Base-by-base conservation (phyloP, 2,113 vertebrate species). In the Lichenostomus cassidix region DNA sequence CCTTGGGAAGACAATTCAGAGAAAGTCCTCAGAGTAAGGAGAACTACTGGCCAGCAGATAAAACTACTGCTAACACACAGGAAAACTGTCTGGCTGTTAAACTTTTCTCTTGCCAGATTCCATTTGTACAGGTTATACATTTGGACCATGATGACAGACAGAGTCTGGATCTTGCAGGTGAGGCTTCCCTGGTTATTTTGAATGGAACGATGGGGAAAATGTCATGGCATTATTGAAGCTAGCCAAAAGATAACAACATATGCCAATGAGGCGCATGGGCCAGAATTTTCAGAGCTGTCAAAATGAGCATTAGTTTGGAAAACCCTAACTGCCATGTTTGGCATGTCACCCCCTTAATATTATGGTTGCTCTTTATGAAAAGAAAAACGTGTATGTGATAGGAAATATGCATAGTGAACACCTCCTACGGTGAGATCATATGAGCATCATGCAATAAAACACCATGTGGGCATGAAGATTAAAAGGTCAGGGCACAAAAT, bases 1-100 rank as follows among this genome's bases (percentile, higher is more conserved):
- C 89, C 92, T 91, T 67, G 94, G 91, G 95, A 94, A 92, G 89
- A 71, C 31, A 95, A 62, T 76, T 91, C 92, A 65, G 58, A 70
- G 53, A 64, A 84, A 90, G 81, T 81, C 93, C 69, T 80, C 16
- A 42, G 37, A 84, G 6, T 56, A 75, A 80, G 70, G 27, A 80
- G n/a, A 69, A 77, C 63, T 85, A 68, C 31, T 52, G 50, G 63
- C 68, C 50, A 64, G 62, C 37, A 86, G 67, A 79, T 67, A 62
- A 69, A 80, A 80, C 21, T n/a, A 6, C 19, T 80, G 79, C 44
- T 93, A 83, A 24, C 53, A 55, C 23, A 35, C 31, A 81, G 77
- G 18, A 35, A 76, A 88, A 42, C 17, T 39, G n/a, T 31, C 56
- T n/a, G 9, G 12, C 68, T 73, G 24, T 37, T 87, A 67, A 56